A percentile compares a stretch with the other conserved stretches of the same genome.
These are phyloP conservation scores for Atherinomorus stipes DNA, from an alignment of 2,113 vertebrate genomes.

Conservation along the genomic window DNA sequence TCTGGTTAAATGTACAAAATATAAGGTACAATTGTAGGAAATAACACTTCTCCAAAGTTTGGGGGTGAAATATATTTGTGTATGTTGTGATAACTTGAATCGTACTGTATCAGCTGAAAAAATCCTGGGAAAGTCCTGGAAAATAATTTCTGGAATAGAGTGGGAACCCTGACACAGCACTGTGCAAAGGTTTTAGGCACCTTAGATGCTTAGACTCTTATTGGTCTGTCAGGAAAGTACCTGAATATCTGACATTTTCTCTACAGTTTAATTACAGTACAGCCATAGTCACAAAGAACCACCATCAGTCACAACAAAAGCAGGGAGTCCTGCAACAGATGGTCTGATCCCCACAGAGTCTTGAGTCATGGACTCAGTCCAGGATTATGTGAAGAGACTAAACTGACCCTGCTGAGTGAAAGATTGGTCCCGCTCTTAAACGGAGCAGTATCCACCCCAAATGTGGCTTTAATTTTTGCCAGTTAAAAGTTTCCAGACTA, in stretches of 20 bases:
- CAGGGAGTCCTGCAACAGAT: slow-evolving; percentile 22
- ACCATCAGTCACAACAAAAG: neutral
- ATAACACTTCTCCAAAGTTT: too few relatives aligned
- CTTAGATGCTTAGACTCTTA: neutral
- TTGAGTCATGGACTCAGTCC: slow-evolving; percentile 3
- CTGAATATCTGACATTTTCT: neutral
- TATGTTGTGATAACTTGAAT: too few relatives aligned
- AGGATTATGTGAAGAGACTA: neutral
- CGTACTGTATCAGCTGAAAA: too few relatives aligned
- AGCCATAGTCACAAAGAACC: neutral
- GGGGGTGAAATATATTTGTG: too few relatives aligned
- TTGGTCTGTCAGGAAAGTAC: neutral
- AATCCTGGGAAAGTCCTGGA: too few relatives aligned
- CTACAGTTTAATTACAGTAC: neutral
- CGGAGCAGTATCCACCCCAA: too few relatives aligned
- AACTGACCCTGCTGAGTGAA: neutral
- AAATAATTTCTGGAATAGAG: too few relatives aligned
- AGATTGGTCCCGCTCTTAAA: too few relatives aligned
- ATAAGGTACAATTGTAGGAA: too few relatives aligned
- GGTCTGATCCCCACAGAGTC: neutral
- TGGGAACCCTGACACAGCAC: too few relatives aligned
- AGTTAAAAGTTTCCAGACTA: neutral
- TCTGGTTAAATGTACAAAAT: too few relatives aligned
- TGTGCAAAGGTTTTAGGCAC: neutral
- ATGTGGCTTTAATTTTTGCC: neutral